phyloP scores from a whole-genome alignment of 2,113 vertebrate species.

The Syrmaticus mikado region DNA sequence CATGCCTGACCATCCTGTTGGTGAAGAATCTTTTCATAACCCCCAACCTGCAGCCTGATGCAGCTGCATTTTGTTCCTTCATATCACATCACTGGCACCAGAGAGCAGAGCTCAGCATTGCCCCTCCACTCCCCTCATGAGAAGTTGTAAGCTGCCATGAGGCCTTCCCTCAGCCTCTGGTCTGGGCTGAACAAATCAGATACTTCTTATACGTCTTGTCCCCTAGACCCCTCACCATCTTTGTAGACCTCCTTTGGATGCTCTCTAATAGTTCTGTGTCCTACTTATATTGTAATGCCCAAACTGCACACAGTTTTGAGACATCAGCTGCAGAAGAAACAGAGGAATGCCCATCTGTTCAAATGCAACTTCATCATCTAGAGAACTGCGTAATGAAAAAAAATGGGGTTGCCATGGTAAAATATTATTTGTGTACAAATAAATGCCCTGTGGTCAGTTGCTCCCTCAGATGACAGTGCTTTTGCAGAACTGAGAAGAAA shows the following conservation, averaged over 20 bases:
- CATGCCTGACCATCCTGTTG: no score
- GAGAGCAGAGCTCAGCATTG: neutral
- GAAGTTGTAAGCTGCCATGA: neutral
- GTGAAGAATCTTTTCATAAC: neutral
- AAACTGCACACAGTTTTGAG: neutral
- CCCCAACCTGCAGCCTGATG: neutral
- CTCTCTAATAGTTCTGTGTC: neutral
- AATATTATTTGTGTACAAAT: constrained; percentile 48
- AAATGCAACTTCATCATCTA: neutral
- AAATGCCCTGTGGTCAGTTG: constrained; percentile 33
- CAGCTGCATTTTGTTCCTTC: neutral
- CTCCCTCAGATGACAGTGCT: constrained; percentile 17
- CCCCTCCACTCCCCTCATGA: neutral
- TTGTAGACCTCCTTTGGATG: neutral
- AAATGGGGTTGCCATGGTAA: constrained; percentile 28
- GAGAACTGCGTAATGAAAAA: constrained; percentile 25
- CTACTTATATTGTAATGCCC: neutral
- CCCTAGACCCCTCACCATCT: neutral
- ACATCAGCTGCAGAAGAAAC: constrained; percentile 11
- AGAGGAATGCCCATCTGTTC: constrained; percentile 26
- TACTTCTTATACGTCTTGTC: neutral
- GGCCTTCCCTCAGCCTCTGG: neutral
- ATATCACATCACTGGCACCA: neutral
- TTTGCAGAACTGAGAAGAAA: constrained; percentile 57
- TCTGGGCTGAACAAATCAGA: neutral